phyloP scores from a whole-genome alignment of 2,888 invertebrate species.

The Erebia palarica region DNA sequence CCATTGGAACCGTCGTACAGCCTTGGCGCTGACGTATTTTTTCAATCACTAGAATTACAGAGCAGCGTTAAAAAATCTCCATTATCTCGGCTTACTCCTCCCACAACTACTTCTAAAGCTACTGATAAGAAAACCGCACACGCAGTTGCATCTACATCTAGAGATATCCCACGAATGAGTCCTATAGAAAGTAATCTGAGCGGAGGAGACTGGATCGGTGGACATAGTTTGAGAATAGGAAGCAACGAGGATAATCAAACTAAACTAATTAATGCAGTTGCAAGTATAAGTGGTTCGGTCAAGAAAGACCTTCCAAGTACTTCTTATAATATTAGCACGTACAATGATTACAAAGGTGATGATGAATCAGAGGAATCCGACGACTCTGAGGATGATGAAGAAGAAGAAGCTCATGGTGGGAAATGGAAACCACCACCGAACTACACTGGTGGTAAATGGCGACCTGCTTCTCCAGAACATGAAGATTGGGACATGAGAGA shows the following conservation, averaged over 20 bases:
- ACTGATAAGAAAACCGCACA: slow-evolving; percentile 58
- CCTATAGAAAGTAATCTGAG: slow-evolving; percentile 72
- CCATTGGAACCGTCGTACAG: slow-evolving; percentile 78
- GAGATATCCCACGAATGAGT: slow-evolving; percentile 66
- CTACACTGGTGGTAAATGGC: slow-evolving; percentile 77
- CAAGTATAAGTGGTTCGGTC: slow-evolving; percentile 81
- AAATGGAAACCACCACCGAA: slow-evolving; percentile 88
- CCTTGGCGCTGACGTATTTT: slow-evolving; percentile 92
- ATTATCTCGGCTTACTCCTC: slow-evolving; percentile 75
- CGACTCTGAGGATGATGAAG: slow-evolving; percentile 83
- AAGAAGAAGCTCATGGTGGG: slow-evolving; percentile 82
- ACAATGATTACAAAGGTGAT: slow-evolving; percentile 68
- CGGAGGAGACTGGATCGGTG: slow-evolving; percentile 84
- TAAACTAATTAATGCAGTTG: slow-evolving; percentile 85
- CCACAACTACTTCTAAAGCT: slow-evolving; percentile 65
- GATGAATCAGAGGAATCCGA: slow-evolving; percentile 82
- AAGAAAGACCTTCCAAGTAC: slow-evolving; percentile 77
- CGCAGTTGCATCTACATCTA: slow-evolving; percentile 62
- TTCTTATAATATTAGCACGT: slow-evolving; percentile 65
- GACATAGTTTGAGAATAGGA: slow-evolving; percentile 80
- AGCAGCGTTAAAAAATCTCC: slow-evolving; percentile 86
- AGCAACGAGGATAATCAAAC: slow-evolving; percentile 82
- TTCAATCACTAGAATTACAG: slow-evolving; percentile 90
- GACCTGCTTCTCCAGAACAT: slow-evolving; percentile 72
- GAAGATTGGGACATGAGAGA: slow-evolving; percentile 82